phyloP scores from a whole-genome alignment of 2,113 vertebrate species.

The Holacanthus passer region DNA sequence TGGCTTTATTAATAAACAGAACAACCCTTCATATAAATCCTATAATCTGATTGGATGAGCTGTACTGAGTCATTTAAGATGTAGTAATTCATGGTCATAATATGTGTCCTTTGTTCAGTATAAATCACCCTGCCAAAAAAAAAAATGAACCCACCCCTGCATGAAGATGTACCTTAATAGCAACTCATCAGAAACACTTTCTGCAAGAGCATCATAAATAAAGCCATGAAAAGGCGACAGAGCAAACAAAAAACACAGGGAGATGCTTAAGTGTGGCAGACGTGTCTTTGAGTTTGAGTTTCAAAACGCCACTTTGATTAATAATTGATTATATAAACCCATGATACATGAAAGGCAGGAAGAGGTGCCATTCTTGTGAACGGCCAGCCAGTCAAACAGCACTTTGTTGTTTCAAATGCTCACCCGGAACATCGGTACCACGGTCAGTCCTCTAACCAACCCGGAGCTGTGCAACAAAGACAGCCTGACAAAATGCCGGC shows the following conservation, averaged over 20 bases:
- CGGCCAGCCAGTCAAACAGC: slow-evolving; percentile 91
- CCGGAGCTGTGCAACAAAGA: slow-evolving; percentile 65
- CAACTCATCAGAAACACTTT: slow-evolving; percentile 64
- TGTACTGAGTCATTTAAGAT: slow-evolving; percentile 40
- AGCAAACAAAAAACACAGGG: slow-evolving; percentile 83
- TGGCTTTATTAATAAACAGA: slow-evolving; percentile 13
- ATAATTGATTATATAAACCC: slow-evolving; percentile 99
- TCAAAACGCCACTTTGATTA: slow-evolving; percentile 98
- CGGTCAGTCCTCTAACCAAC: slow-evolving; percentile 76
- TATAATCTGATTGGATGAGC: slow-evolving; percentile 48
- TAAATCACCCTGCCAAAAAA: slow-evolving; percentile 56
- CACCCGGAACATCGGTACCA: slow-evolving; percentile 87
- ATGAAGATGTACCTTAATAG: slow-evolving; percentile 59
- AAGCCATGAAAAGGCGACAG: slow-evolving; percentile 73
- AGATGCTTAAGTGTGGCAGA: slow-evolving; percentile 84
- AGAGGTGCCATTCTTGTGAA: slow-evolving; percentile 91
- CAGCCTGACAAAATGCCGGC: slow-evolving; percentile 72
- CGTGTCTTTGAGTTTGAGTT: slow-evolving; percentile 93
- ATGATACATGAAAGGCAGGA: slow-evolving; percentile 97
- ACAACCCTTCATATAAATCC: background rate
- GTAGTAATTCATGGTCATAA: slow-evolving; percentile 56
- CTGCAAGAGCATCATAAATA: slow-evolving; percentile 72
- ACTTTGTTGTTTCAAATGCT: slow-evolving; percentile 98
- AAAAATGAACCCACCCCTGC: slow-evolving; percentile 53
- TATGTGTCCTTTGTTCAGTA: slow-evolving; percentile 55